Evolutionary conservation across 2,797 vertebrate species (phyloP).

Genomic region (Manis pentadactyla): DNA sequence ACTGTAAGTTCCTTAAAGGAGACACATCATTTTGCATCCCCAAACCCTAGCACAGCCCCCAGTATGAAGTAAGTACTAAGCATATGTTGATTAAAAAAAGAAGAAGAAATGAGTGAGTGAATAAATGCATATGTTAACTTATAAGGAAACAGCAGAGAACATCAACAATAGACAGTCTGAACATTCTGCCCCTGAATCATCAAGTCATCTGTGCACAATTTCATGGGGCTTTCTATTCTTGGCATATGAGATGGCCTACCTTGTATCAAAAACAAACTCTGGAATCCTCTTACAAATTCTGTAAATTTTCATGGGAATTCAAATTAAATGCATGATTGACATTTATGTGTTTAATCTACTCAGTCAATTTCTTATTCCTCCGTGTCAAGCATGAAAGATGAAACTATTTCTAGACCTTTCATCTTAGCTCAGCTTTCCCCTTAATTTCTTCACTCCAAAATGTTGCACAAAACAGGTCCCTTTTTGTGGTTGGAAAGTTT

Average conservation of each 20-base stretch:
- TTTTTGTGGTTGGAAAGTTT: constrained; percentile 80
- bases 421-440: constrained; percentile 56
- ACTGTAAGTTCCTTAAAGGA: constrained; percentile 8
- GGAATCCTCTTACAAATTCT: constrained; percentile 46
- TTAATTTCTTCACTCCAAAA: constrained; percentile 70
- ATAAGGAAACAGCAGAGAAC: neutral
- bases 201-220: neutral
- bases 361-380: constrained; percentile 53
- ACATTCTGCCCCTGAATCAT: neutral
- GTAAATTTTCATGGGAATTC: constrained; percentile 61
- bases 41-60: neutral
- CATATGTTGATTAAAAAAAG: neutral
- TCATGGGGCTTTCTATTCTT: neutral
- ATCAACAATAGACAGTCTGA: neutral
- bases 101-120: constrained; percentile 23
- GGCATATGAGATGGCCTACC: neutral
- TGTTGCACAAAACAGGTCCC: constrained; percentile 75
- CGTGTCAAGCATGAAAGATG: constrained; percentile 61
- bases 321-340: constrained; percentile 62
- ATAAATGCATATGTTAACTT: neutral
- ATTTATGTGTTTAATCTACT: constrained; percentile 65
- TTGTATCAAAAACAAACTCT: constrained; percentile 62
- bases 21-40: constrained; percentile 1
- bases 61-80: neutral
- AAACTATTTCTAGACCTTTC: constrained; percentile 73